A percentile compares a stretch with the other conserved stretches of the same genome.
Conservation (phyloP, 2,113 vertebrate genomes). For the Equus przewalskii region DNA sequence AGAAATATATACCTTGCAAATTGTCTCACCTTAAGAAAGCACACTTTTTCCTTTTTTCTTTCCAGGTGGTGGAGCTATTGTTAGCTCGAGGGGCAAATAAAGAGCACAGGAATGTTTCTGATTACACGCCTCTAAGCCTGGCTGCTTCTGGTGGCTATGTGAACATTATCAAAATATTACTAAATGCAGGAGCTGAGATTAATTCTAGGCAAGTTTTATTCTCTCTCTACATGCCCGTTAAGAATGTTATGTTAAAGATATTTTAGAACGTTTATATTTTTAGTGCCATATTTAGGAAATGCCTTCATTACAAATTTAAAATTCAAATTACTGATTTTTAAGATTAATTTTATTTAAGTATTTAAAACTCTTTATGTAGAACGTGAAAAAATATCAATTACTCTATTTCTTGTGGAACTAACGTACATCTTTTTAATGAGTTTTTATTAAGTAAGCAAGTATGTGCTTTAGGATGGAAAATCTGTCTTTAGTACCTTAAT, state of each 20-base stretch:
- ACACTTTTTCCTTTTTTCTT: slow-evolving; percentile 39
- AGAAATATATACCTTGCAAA: neutral
- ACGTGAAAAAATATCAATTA: neutral
- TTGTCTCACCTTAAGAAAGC: slow-evolving; percentile 8
- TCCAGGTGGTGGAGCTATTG: slow-evolving; percentile 97
- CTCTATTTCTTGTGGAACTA: neutral
- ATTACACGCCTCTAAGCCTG: slow-evolving; percentile 98
- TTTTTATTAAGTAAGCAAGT: slow-evolving; percentile 20
- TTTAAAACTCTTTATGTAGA: slow-evolving; percentile 7
- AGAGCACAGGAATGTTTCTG: slow-evolving; percentile 99
- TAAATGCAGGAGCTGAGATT: slow-evolving; percentile 99
- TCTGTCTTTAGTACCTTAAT: neutral
- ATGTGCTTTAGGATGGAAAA: neutral
- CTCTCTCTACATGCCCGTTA: slow-evolving; percentile 11
- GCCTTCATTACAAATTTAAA: neutral
- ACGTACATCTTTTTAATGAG: neutral
- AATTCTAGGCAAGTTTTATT: slow-evolving; percentile 95
- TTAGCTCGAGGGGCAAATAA: slow-evolving; percentile 98
- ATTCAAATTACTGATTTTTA: slow-evolving; percentile 25
- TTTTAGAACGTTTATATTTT: neutral
- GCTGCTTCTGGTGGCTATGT: slow-evolving; percentile 99
- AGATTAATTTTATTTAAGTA: slow-evolving; percentile 31
- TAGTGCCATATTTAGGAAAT: neutral
- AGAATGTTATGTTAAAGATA: neutral
- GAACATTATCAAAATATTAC: slow-evolving; percentile 99